Base-by-base conservation (phyloP, 2,113 vertebrate species). In the Cyprinodon variegatus region DNA sequence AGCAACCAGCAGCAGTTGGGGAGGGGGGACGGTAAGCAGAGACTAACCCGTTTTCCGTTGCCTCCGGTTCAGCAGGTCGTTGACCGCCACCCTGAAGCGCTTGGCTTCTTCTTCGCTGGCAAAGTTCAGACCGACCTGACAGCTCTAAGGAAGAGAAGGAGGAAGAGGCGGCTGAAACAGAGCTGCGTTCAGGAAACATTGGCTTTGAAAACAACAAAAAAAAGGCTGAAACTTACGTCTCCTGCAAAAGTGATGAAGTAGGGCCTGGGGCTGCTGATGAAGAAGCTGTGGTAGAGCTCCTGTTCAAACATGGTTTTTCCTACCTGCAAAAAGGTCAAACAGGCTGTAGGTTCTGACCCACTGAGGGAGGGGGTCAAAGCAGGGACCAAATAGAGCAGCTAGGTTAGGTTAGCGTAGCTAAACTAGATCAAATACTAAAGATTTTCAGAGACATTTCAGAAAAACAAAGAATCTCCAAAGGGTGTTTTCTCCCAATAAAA, bases 221-320 rank as follows among this genome's bases (percentile, higher is more conserved):
- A 85, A 86, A 90, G 91, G 12, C 37, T 22, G 59, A 68, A 39
- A 94, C 96, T 93, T 90, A 96, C 96, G 17, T 99, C 97, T 93
- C 98, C 98, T 90, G 96, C 92, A 86, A 99, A 99, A 15, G 96
- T 95, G 93, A 99, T 95, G 95, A 99, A 99, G 95, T 98, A 99
- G 79, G 96, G 88, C 93, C 95, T 96, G 90, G 96, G 93, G 92
- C 93, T 95, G 95, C 94, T 97, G 94, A 97, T 95, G 91, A 93
- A 90, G 94, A 99, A 99, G 90, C 96, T 98, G 95, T 96, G 97
- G 93, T 99, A 99, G 70, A 99, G 94, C 85, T 99, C 98, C 90
- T 99, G 98, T 85, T 99, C 97, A 85, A 96, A 99, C 90, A 96
- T 92, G 85, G 93, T 93, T 92, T 96, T 98, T 45, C 97, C 97